Conservation (phyloP, 2,797 vertebrate genomes). For the Neomorphus geoffroyi region DNA sequence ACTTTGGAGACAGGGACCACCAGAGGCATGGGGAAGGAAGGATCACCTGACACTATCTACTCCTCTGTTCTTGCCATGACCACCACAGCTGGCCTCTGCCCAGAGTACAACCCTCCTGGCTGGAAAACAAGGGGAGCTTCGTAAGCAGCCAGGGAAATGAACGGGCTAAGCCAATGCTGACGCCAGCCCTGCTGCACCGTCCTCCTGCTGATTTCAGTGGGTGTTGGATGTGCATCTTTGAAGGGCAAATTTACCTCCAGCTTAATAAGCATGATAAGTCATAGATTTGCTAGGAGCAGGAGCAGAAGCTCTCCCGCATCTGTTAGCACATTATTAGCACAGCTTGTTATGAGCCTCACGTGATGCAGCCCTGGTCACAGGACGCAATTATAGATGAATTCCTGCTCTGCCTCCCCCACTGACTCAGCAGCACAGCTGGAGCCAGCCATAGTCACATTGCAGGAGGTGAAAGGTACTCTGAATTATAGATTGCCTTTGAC, state of each 20-base stretch:
- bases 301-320: slow-evolving; percentile 57
- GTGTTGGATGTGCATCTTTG: slow-evolving; percentile 9
- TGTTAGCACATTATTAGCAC: slow-evolving; percentile 67
- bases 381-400: slow-evolving; percentile 62
- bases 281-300: slow-evolving; percentile 53
- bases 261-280: slow-evolving; percentile 59
- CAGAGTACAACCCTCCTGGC: neutral
- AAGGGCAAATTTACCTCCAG: slow-evolving; percentile 60
- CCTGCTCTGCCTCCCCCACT: slow-evolving; percentile 38
- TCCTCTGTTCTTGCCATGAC: neutral
- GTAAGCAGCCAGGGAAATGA: neutral
- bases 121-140: neutral
- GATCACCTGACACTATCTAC: neutral
- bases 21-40: accelerated
- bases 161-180: neutral
- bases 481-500: slow-evolving; percentile 70
- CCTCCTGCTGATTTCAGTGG: slow-evolving; percentile 26
- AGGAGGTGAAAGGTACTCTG: slow-evolving; percentile 57
- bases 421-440: slow-evolving; percentile 70
- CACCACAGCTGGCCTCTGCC: neutral
- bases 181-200: neutral
- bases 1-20: neutral
- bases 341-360: slow-evolving; percentile 61
- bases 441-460: slow-evolving; percentile 54
- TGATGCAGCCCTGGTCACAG: slow-evolving; percentile 28